Percentiles rank a stretch among this genome's conserved stretches.
Evolutionary conservation across 2,113 vertebrate genomes (phyloP).

Genomic region (Tautogolabrus adspersus): DNA sequence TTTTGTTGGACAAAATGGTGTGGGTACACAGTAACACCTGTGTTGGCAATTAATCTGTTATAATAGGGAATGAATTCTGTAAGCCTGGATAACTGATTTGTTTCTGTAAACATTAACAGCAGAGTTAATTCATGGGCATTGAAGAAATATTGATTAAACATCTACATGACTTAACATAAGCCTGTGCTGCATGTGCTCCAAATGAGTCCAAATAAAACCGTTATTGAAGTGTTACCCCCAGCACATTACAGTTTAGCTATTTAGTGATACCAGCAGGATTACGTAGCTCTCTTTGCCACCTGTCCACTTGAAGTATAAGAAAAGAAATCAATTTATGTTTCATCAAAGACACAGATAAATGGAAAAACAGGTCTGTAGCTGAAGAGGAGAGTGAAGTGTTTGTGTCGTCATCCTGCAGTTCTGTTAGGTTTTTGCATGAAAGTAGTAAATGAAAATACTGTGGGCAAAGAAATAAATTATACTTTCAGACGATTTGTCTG

Average conservation of each 20-base stretch:
- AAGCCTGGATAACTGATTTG: slow-evolving; percentile 40
- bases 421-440: slow-evolving; percentile 4
- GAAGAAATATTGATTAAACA: slow-evolving; percentile 44
- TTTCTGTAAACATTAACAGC: slow-evolving; percentile 51
- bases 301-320: slow-evolving; percentile 31
- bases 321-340: slow-evolving; percentile 53
- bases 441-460: too few relatives aligned
- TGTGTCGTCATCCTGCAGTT: slow-evolving; percentile 39
- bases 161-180: slow-evolving; percentile 6
- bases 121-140: slow-evolving; percentile 32
- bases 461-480: too few relatives aligned
- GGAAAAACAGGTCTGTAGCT: slow-evolving; percentile 45
- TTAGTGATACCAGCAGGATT: slow-evolving; percentile 31
- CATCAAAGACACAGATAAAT: slow-evolving; percentile 52
- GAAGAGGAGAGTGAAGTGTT: slow-evolving; percentile 41
- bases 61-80: slow-evolving; percentile 39
- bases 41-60: slow-evolving; percentile 23
- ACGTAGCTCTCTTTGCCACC: slow-evolving; percentile 35
- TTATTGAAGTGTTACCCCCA: slow-evolving; percentile 14
- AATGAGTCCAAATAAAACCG: slow-evolving; percentile 11
- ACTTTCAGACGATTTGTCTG: too few relatives aligned
- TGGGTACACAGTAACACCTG: slow-evolving; percentile 68
- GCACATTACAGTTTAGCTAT: slow-evolving; percentile 40
- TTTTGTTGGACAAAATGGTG: slow-evolving; percentile 67
- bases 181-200: background rate